phyloP scores from a whole-genome alignment of 2,113 vertebrate genomes.

The Amia ocellicauda region DNA sequence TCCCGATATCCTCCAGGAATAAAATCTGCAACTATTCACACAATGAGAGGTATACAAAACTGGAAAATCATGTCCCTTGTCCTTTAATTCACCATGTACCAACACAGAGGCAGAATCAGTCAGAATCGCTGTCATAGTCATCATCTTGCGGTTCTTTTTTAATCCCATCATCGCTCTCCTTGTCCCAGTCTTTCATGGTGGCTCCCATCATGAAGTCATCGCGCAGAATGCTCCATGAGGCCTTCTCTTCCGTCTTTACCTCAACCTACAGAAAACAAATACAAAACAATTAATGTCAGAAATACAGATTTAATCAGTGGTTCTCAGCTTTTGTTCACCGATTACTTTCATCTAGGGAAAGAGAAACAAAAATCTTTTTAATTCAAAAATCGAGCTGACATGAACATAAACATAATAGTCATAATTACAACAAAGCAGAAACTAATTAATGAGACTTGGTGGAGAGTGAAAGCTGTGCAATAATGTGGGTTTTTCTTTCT shows the following conservation, averaged over 20 bases:
- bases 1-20: too few relatives aligned
- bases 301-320: too few relatives aligned
- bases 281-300: too few relatives aligned
- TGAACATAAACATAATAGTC: too few relatives aligned
- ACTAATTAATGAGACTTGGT: too few relatives aligned
- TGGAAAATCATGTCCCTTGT: too few relatives aligned
- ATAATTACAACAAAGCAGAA: too few relatives aligned
- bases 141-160: not conserved
- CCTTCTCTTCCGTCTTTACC: slow-evolving; percentile 59
- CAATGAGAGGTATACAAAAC: too few relatives aligned
- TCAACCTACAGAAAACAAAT: slow-evolving; percentile 27
- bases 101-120: slow-evolving; percentile 29
- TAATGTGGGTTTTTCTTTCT: too few relatives aligned
- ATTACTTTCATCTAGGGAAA: not conserved
- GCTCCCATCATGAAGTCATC: slow-evolving; percentile 97
- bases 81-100: not conserved
- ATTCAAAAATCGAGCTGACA: not conserved
- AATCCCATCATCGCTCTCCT: slow-evolving; percentile 66
- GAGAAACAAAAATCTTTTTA: too few relatives aligned
- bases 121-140: slow-evolving; percentile 54
- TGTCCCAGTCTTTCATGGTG: slow-evolving; percentile 97
- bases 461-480: too few relatives aligned
- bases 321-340: not conserved
- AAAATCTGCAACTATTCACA: too few relatives aligned
- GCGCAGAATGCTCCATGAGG: slow-evolving; percentile 83